Evolutionary conservation across 2,113 vertebrate species (phyloP), one percentile per base, ranked within the genome.

Genomic region (Burhinus oedicnemus): DNA sequence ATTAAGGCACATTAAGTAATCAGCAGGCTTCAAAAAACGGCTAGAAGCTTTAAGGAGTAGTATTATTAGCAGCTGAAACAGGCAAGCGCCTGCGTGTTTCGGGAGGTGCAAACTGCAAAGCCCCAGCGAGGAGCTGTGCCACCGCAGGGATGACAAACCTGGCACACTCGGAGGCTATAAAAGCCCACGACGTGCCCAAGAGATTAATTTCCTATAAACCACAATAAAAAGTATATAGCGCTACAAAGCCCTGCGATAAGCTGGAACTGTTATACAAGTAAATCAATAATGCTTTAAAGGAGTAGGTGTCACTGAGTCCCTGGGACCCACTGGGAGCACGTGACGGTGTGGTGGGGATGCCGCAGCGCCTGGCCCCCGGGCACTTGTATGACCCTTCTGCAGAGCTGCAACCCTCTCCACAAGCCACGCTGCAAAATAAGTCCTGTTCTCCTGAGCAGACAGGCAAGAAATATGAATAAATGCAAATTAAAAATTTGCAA

Each of bases 231-330:
- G 8, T 1, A 7, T 2, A 7, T 1, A 66, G 60, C 47, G 55
- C 60, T 66, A 21, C 18, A 85, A 45, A 14, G 0, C 27, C 36
- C 38, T 21, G 49, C 36, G 52, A 5, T 8, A 12, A 55, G 4
- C 0, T 49, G 51, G 27, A n/a, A 23, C 7, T 13, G 38, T 16
- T n/a, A 4, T 2, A 8, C 0, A 1, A 78, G 9, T 13, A 40
- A 65, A 62, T 30, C 36, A 16, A 5, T 5, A 4, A 12, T 8
- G 45, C 26, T 82, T 25, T 38, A n/a, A 36, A 36, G 21, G 12
- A 45, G 55, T 2, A 32, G 58, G 49, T 20, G 40, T 30, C 34
- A 26, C 42, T 0, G 8, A 29, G 65, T 5, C 11, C 27, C 40
- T 6, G 40, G 69, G 23, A 16, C 32, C 47, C 5, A 36, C 55